Percentiles rank a stretch among this genome's conserved stretches.
Evolutionary conservation across 1,140 invertebrate genomes (phyloP).

Genomic region (Meloidogyne floridensis): DNA sequence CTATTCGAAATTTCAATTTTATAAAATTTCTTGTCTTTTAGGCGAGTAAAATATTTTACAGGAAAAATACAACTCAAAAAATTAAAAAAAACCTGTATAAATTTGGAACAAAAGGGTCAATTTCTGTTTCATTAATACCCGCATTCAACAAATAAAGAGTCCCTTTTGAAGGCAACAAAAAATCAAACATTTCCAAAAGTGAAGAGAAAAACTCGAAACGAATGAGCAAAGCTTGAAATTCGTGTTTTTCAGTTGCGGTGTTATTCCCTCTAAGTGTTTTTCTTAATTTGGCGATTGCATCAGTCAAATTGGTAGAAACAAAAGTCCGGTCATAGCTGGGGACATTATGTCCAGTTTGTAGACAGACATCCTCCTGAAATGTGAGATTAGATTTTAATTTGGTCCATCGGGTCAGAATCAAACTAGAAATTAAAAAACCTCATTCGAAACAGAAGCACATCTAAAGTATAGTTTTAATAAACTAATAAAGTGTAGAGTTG

Average conservation of each 20-base stretch:
- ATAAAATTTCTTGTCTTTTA: too few species aligned
- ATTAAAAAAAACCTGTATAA: slow-evolving; percentile 11
- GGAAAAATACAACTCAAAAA: neutral
- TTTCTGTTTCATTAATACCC: neutral
- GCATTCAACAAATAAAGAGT: slow-evolving; percentile 2
- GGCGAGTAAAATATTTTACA: too few species aligned
- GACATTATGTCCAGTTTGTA: neutral
- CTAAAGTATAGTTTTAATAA: slow-evolving; percentile 16
- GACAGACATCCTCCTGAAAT: neutral
- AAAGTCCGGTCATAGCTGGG: neutral
- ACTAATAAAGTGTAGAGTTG: slow-evolving; percentile 6
- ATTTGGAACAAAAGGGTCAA: slow-evolving; percentile 28
- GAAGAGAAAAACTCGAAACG: slow-evolving; percentile 16
- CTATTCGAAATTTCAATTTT: too few species aligned
- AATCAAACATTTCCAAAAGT: slow-evolving; percentile 24
- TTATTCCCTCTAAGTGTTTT: slow-evolving; percentile 9
- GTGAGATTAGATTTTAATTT: neutral
- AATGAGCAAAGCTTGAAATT: slow-evolving; percentile 14
- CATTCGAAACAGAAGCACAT: slow-evolving; percentile 24
- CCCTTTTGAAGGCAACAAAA: slow-evolving; percentile 7
- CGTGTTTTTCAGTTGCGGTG: neutral
- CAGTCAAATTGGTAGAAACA: slow-evolving; percentile 6
- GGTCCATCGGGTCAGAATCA: neutral
- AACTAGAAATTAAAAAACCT: slow-evolving; percentile 10
- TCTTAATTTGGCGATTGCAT: neutral